Percentiles rank a stretch among this genome's conserved stretches.
Conservation (phyloP, 2,797 vertebrate species). For the Coluber constrictor region DNA sequence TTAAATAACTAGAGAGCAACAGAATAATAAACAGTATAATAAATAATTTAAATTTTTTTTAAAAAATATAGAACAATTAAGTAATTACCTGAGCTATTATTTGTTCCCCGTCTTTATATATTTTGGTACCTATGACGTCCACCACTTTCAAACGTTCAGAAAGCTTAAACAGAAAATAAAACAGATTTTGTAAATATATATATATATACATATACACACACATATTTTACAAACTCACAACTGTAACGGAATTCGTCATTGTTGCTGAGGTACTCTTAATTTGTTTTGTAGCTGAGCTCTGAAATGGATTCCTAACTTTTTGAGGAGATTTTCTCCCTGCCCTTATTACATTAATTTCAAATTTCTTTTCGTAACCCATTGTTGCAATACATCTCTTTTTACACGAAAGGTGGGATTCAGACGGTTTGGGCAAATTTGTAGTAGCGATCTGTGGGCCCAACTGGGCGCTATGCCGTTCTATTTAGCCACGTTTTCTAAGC, state of each 20-base stretch:
- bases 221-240: neutral
- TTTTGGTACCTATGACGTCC: slow-evolving; percentile 92
- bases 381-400: no score
- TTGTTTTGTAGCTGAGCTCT: neutral
- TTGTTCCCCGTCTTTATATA: slow-evolving; percentile 88
- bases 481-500: no score
- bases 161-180: slow-evolving; percentile 72
- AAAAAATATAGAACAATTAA: neutral
- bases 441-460: no score
- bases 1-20: neutral
- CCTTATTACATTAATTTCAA: no score
- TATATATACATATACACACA: neutral
- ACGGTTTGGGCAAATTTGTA: no score
- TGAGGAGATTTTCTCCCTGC: no score
- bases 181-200: slow-evolving; percentile 21
- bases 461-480: no score
- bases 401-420: no score
- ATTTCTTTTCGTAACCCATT: no score
- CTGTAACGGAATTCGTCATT: neutral
- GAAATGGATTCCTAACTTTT: neutral
- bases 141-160: slow-evolving; percentile 99
- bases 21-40: neutral
- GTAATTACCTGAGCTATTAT: slow-evolving; percentile 94
- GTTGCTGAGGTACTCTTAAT: neutral
- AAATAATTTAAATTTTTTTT: no score